Base-by-base conservation (phyloP, 2,113 vertebrate genomes). In the Progne subis region DNA sequence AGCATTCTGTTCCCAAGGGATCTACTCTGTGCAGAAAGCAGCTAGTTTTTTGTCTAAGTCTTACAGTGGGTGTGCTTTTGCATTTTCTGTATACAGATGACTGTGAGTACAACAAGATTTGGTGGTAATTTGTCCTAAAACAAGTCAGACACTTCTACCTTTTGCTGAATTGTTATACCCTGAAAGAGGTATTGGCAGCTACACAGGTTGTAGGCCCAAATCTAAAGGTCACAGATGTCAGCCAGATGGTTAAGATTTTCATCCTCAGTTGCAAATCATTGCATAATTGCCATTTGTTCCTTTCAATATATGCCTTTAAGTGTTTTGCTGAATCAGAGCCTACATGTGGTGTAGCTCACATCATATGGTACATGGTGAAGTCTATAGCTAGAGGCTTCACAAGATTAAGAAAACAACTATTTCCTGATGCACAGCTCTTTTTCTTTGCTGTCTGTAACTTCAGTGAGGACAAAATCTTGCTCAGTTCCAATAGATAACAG, bases 151-250 rank as follows among this genome's bases (percentile, higher is more conserved):
- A 37, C 25, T 80, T 92, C 31, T 56, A 49, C 12, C 8, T 69
- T 86, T 83, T 78, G 55, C 32, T 83, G 32, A 83, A 56, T 61
- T 1, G 0, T 71, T 69, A 46, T 7, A 4, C 18, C 26, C 18
- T 83, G 67, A 77, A 74, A 68, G 64, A 86, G 3, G 8, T 25
- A n/a, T 18, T 88, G 59, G 29, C 47, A 92, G 18, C 12, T 74
- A 39, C 29, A 52, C 20, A 59, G 47, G 32, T 44, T 55, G 21
- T 80, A 46, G 28, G 29, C 25, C 39, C 0, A 0, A 23, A 83
- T 74, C 23, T 94, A 76, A 90, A 95, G 79, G 68, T 69, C 68
- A 83, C 20, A 70, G 20, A 39, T 81, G 72, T 50, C 72, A 90
- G 59, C 9, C 9, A 8, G 59, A 52, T 75, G 32, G 49, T 90